phyloP scores from a whole-genome alignment of 2,888 invertebrate genomes.

The Agrotis exclamationis region DNA sequence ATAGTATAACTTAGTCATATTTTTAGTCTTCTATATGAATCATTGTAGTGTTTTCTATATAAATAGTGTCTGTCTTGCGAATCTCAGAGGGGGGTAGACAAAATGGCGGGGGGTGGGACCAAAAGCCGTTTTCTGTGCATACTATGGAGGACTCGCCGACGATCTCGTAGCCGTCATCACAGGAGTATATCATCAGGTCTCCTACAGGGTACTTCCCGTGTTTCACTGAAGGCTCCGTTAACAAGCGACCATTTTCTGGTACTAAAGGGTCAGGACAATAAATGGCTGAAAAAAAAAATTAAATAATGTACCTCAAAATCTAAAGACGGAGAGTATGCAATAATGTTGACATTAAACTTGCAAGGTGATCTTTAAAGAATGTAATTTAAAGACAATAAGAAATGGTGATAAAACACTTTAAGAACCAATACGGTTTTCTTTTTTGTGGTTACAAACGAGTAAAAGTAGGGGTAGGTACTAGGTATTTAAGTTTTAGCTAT shows the following conservation, averaged over 20 bases:
- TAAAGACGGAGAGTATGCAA: background rate
- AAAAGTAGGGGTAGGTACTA: no score
- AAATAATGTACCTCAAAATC: background rate
- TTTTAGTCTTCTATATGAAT: constrained; percentile 79
- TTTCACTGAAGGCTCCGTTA: constrained; percentile 79
- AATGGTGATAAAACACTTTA: no score
- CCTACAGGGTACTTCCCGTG: constrained; percentile 94
- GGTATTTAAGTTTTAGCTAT: no score
- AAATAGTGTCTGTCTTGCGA: constrained; percentile 82
- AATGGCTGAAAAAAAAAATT: constrained; percentile 91
- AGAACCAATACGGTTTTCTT: no score
- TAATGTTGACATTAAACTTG: background rate
- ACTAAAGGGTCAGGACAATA: constrained; percentile 95
- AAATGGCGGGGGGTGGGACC: constrained; percentile 96
- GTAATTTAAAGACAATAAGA: no score
- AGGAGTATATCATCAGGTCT: constrained; percentile 94
- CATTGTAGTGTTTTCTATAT: constrained; percentile 84
- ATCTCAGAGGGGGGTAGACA: constrained; percentile 90
- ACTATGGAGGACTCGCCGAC: constrained; percentile 95
- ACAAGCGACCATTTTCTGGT: constrained; percentile 93
- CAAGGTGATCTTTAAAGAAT: no score
- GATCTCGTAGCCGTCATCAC: constrained; percentile 76
- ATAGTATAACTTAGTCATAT: background rate
- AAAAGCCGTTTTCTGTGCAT: constrained; percentile 96
- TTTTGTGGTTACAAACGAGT: no score